These are phyloP conservation scores for Tinea semifulvella DNA, from an alignment of 2,888 invertebrate species.

Conservation along the genomic window DNA sequence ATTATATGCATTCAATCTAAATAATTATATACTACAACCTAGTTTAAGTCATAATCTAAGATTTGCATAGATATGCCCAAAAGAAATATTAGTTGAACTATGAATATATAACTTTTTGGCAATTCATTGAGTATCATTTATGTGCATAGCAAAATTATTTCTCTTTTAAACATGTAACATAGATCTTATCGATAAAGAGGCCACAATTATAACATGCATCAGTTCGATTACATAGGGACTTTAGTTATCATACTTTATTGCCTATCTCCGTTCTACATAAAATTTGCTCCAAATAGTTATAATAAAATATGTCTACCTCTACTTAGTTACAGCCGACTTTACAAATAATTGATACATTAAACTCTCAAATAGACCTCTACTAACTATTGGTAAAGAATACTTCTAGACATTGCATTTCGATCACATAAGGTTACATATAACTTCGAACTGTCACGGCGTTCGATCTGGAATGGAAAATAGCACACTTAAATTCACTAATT, in stretches of 20 bases:
- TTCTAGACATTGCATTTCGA: slow-evolving; percentile 68
- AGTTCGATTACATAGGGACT: slow-evolving; percentile 66
- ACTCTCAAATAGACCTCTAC: slow-evolving; percentile 68
- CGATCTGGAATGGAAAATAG: slow-evolving; percentile 67
- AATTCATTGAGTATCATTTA: slow-evolving; percentile 70
- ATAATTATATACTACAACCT: slow-evolving; percentile 61
- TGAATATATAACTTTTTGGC: slow-evolving; percentile 69
- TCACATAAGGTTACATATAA: slow-evolving; percentile 67
- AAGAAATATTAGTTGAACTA: slow-evolving; percentile 66
- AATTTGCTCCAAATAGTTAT: slow-evolving; percentile 65
- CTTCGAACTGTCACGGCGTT: slow-evolving; percentile 64
- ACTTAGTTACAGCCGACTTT: slow-evolving; percentile 67
- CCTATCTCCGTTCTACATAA: slow-evolving; percentile 63
- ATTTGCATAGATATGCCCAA: slow-evolving; percentile 67
- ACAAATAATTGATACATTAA: slow-evolving; percentile 69
- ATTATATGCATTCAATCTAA: slow-evolving; percentile 66
- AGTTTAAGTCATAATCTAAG: slow-evolving; percentile 62
- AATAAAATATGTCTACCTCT: slow-evolving; percentile 67
- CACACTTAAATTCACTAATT: slow-evolving; percentile 67
- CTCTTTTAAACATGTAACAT: slow-evolving; percentile 65
- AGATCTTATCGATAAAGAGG: slow-evolving; percentile 67
- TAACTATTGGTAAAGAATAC: slow-evolving; percentile 67
- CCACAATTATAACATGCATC: slow-evolving; percentile 67
- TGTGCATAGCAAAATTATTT: slow-evolving; percentile 67
- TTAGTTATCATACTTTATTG: slow-evolving; percentile 56